phyloP scores from a whole-genome alignment of 2,888 invertebrate species.

The Rambutsinella grinnellia region DNA sequence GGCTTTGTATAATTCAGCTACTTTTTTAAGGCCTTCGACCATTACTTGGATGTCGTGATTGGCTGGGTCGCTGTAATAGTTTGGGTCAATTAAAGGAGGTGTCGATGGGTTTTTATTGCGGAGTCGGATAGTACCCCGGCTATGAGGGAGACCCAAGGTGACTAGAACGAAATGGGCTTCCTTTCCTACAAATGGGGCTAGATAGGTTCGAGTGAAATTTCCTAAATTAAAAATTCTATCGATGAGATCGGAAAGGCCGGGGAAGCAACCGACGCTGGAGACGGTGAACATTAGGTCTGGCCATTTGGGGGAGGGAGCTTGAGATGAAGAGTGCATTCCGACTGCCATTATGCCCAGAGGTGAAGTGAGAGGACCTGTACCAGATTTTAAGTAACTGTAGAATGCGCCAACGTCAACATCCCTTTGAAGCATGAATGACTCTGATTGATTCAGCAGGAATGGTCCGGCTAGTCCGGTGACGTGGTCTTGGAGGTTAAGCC shows the following conservation, averaged over 20 bases:
- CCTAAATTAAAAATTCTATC: conserved; percentile 8
- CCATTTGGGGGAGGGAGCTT: conserved; percentile 15
- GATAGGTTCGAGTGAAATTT: background rate
- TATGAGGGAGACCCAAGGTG: conserved; percentile 35
- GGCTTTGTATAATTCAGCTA: conserved; percentile 25
- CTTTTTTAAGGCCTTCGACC: conserved; percentile 31
- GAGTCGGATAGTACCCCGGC: conserved; percentile 25
- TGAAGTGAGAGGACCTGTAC: conserved; percentile 17
- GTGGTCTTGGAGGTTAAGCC: conserved; percentile 33
- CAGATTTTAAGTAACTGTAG: background rate
- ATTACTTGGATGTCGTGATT: conserved; percentile 26
- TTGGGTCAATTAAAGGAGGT: conserved; percentile 36
- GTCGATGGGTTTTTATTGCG: conserved; percentile 12
- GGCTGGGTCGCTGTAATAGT: conserved; percentile 35
- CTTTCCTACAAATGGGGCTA: background rate
- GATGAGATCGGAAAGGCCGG: background rate
- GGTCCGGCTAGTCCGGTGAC: conserved; percentile 13
- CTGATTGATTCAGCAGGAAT: conserved; percentile 12
- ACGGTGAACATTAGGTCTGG: conserved; percentile 26
- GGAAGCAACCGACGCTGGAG: conserved; percentile 3
- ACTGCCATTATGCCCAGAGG: background rate
- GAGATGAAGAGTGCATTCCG: conserved; percentile 2
- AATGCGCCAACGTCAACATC: conserved; percentile 8
- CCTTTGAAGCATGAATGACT: conserved; percentile 7
- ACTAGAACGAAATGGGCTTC: conserved; percentile 35